A percentile compares a stretch with the other conserved stretches of the same genome.
These are phyloP conservation scores for Intellagama lesueurii DNA, from an alignment of 2,797 vertebrate species.

Conservation along the genomic window DNA sequence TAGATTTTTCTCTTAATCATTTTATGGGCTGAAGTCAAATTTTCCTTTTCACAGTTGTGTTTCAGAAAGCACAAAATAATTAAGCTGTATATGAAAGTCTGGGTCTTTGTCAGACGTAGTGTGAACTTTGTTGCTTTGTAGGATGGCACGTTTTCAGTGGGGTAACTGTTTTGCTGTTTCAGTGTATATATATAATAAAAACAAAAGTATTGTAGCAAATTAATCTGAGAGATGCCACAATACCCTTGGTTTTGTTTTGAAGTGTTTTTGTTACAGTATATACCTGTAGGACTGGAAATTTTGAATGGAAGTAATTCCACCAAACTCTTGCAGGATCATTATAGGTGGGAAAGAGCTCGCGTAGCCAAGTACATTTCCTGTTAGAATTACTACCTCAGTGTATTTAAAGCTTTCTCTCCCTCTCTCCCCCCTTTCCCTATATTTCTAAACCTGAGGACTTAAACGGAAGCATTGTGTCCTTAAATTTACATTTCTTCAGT, in stretches of 20 bases:
- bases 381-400: not conserved
- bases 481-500: not conserved
- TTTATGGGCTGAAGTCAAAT: not conserved
- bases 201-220: too few species aligned
- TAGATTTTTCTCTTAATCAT: not conserved
- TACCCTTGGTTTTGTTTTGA: too few species aligned
- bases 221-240: too few species aligned
- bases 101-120: not conserved
- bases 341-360: not conserved
- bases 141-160: too few species aligned
- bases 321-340: not conserved
- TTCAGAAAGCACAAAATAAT: not conserved
- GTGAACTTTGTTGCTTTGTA: not conserved
- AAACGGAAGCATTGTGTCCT: not conserved
- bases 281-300: not conserved
- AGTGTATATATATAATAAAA: too few species aligned
- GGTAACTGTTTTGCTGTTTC: too few species aligned
- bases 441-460: slow-evolving; percentile 1
- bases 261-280: too few species aligned
- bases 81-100: not conserved
- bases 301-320: not conserved
- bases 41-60: not conserved
- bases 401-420: not conserved
- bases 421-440: not conserved
- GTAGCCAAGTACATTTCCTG: not conserved